Conservation (phyloP, 2,113 vertebrate genomes). For the Pelvicachromis taeniatus region DNA sequence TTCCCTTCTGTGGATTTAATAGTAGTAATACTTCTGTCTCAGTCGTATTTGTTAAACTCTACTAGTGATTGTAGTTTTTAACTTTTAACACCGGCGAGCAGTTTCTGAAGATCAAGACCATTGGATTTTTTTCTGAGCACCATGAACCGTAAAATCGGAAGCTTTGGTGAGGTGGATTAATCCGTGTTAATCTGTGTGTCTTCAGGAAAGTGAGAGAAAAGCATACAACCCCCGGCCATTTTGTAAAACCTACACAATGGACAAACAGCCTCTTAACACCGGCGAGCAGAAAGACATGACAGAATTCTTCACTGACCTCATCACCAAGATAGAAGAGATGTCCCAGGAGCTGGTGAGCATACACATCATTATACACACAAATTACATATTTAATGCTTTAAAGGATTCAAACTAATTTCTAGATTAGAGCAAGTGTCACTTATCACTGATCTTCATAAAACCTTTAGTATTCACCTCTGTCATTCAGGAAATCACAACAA, state of each 20-base stretch:
- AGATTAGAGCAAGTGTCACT: background rate
- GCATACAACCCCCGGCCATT: constrained; percentile 97
- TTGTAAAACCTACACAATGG: constrained; percentile 99
- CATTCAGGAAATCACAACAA: background rate
- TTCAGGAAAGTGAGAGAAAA: constrained; percentile 96
- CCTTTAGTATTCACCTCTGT: background rate
- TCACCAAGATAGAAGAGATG: constrained; percentile 99
- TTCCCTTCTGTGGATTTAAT: background rate
- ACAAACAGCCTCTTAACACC: constrained; percentile 97
- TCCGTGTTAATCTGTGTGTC: background rate
- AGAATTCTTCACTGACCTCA: constrained; percentile 97
- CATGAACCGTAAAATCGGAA: background rate
- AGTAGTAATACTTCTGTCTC: background rate
- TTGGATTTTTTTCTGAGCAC: background rate
- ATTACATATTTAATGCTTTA: background rate
- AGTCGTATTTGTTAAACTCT: background rate
- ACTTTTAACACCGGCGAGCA: background rate
- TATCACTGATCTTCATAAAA: background rate
- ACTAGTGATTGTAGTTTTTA: background rate
- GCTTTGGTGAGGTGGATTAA: background rate
- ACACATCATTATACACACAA: background rate
- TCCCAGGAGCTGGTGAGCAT: constrained; percentile 87
- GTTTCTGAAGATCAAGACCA: background rate
- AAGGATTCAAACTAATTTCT: background rate
- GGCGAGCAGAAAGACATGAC: constrained; percentile 99